These are phyloP conservation scores for Pseudorasbora parva DNA, from an alignment of 2,113 vertebrate species.

Conservation along the genomic window DNA sequence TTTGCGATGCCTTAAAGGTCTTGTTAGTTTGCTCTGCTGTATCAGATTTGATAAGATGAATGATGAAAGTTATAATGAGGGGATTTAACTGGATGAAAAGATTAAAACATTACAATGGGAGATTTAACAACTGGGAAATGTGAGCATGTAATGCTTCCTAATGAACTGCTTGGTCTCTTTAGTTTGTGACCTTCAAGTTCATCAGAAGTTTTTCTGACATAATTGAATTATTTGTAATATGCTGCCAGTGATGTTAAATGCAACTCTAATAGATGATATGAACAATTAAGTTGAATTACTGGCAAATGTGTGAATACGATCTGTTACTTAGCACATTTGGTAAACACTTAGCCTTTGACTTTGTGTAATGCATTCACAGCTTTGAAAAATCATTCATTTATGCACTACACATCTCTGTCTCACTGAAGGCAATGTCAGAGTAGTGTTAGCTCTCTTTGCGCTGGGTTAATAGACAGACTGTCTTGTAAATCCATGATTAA, in stretches of 20 bases:
- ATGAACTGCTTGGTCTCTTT: slow-evolving; percentile 3
- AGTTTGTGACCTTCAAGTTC: not conserved
- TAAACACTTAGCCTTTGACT: slow-evolving; percentile 27
- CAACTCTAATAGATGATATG: not conserved
- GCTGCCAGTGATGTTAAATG: not conserved
- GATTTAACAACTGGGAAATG: slow-evolving; percentile 18
- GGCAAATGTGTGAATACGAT: not conserved
- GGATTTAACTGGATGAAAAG: slow-evolving; percentile 19
- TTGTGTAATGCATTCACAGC: slow-evolving; percentile 10
- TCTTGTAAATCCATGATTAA: slow-evolving; percentile 43
- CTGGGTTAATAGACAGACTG: slow-evolving; percentile 40
- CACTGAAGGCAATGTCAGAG: slow-evolving; percentile 33
- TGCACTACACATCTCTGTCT: slow-evolving; percentile 6
- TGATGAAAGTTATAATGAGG: slow-evolving; percentile 9
- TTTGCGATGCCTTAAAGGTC: not conserved
- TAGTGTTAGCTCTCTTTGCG: not conserved
- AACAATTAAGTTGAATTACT: not conserved
- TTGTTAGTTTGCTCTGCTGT: not conserved
- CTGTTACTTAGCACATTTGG: not conserved
- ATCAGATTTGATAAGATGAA: slow-evolving; percentile 5
- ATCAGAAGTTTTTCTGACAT: not conserved
- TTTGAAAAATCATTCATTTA: slow-evolving; percentile 33
- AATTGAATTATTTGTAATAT: not conserved
- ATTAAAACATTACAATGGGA: slow-evolving; percentile 35
- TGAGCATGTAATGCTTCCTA: slow-evolving; percentile 31